Percentiles rank a stretch among this genome's conserved stretches.
Evolutionary conservation across 2,113 vertebrate species (phyloP).

Genomic region (Tychaedon coryphoeus): DNA sequence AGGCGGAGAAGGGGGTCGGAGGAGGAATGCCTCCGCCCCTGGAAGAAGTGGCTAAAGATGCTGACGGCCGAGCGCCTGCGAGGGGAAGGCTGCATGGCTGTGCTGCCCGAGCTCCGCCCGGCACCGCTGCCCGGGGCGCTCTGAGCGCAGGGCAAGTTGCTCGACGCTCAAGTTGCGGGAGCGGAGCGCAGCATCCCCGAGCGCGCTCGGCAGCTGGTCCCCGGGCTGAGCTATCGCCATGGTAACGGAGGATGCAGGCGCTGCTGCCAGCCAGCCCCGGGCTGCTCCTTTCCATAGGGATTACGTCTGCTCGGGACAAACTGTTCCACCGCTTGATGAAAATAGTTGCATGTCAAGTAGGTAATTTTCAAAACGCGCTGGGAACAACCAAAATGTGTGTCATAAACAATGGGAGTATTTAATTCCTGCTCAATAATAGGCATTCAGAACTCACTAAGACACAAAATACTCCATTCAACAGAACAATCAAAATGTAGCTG

Average conservation of each 20-base stretch:
- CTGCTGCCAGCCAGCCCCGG: constrained; percentile 65
- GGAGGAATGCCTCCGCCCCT: constrained; percentile 77
- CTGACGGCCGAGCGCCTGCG: constrained; percentile 61
- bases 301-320: constrained; percentile 47
- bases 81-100: constrained; percentile 72
- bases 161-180: constrained; percentile 44
- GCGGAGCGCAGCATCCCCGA: constrained; percentile 61
- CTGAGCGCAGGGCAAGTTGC: background rate
- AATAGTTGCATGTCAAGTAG: constrained; percentile 60
- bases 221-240: constrained; percentile 83
- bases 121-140: background rate
- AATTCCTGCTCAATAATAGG: background rate
- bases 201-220: constrained; percentile 68
- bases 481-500: constrained; percentile 29
- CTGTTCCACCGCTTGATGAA: constrained; percentile 17
- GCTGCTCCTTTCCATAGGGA: constrained; percentile 53
- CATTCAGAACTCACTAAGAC: background rate
- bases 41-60: constrained; percentile 69
- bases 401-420: constrained; percentile 23
- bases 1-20: constrained; percentile 74
- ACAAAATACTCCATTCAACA: background rate
- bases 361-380: background rate
- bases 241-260: constrained; percentile 77
- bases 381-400: constrained; percentile 1
- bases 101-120: background rate